These are phyloP conservation scores for Aldrovandia affinis DNA, from an alignment of 2,797 vertebrate genomes.

Conservation along the genomic window DNA sequence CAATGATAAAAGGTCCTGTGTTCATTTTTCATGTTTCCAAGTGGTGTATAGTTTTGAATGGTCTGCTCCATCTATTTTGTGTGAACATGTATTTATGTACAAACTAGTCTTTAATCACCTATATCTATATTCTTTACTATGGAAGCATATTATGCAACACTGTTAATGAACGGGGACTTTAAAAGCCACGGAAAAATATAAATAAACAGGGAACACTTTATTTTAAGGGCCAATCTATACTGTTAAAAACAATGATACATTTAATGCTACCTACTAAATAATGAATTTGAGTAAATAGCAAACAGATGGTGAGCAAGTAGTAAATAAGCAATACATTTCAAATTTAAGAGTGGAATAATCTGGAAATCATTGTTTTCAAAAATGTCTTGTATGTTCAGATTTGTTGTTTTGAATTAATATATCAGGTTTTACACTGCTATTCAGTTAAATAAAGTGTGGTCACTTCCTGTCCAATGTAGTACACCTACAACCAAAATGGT, in stretches of 20 bases:
- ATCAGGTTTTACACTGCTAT: neutral
- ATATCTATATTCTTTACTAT: slow-evolving; percentile 17
- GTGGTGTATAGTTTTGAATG: slow-evolving; percentile 48
- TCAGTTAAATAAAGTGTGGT: neutral
- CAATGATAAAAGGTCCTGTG: slow-evolving; percentile 61
- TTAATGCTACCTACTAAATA: neutral
- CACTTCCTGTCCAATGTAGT: neutral
- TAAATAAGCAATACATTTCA: neutral
- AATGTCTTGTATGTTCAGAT: neutral
- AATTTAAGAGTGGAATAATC: neutral
- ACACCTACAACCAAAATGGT: neutral
- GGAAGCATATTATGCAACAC: slow-evolving; percentile 54
- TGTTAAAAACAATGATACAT: neutral
- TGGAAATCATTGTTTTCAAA: neutral
- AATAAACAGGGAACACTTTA: slow-evolving; percentile 10
- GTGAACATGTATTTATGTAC: slow-evolving; percentile 67
- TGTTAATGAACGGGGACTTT: slow-evolving; percentile 55
- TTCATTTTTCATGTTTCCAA: slow-evolving; percentile 31
- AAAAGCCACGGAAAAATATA: slow-evolving; percentile 47
- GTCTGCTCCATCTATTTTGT: slow-evolving; percentile 53
- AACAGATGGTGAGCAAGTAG: neutral
- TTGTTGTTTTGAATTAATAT: neutral
- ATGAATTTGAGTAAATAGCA: neutral
- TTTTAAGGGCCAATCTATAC: neutral
- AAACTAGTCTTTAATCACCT: slow-evolving; percentile 57